Percentiles rank a stretch among this genome's conserved stretches.
Evolutionary conservation across 2,113 vertebrate genomes (phyloP).

Genomic region (Mesoclemmys tuberculata): DNA sequence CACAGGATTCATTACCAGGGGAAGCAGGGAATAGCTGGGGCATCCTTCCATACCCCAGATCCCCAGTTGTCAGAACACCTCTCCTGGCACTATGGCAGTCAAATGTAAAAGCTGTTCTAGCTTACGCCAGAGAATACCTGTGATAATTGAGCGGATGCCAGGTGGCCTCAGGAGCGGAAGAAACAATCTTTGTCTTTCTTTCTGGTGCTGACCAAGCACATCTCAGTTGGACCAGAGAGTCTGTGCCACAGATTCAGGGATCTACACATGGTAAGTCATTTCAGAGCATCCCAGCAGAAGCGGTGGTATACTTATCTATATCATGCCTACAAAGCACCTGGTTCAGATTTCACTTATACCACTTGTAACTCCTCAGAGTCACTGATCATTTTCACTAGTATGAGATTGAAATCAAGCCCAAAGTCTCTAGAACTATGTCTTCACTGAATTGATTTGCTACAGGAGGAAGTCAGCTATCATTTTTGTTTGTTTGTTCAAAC

Average conservation of each 20-base stretch:
- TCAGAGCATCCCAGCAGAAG: not conserved
- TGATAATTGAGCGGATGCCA: not conserved
- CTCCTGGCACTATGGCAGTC: not conserved
- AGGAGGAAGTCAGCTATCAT: not conserved
- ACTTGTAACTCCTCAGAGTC: not conserved
- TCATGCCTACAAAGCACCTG: not conserved
- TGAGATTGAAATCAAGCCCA: not conserved
- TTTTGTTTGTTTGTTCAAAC: not conserved
- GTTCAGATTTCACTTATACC: not conserved
- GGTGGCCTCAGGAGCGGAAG: not conserved
- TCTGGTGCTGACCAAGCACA: not conserved
- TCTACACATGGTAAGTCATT: not conserved
- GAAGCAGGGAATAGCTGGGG: not conserved
- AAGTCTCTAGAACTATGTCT: not conserved
- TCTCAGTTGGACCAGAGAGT: not conserved
- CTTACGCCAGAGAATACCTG: not conserved
- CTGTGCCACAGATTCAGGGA: not conserved
- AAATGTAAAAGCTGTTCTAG: not conserved
- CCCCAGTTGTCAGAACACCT: not conserved
- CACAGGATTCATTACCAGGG: not conserved
- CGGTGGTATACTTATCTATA: accelerated
- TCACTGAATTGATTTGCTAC: not conserved
- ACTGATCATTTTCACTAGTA: not conserved
- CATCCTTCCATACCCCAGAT: not conserved
- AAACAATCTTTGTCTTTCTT: not conserved